These are phyloP conservation scores for Temnothorax ravouxi DNA, from an alignment of 2,888 invertebrate species.

Conservation along the genomic window DNA sequence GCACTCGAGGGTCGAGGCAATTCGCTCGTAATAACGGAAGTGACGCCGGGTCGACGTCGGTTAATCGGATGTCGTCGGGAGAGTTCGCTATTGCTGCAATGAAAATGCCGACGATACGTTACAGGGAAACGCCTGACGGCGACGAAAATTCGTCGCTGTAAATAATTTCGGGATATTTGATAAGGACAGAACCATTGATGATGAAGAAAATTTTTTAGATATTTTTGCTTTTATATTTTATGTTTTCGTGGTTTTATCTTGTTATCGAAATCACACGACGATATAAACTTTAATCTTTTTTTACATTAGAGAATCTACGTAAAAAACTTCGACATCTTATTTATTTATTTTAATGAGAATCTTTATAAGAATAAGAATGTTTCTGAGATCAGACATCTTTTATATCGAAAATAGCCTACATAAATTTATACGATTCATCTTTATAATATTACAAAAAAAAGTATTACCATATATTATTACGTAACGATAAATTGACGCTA, in stretches of 20 bases:
- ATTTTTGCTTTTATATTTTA: not conserved
- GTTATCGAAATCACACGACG: not conserved
- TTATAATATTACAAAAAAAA: not conserved
- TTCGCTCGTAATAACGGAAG: conserved; percentile 82
- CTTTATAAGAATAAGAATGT: not conserved
- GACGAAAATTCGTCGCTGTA: conserved; percentile 21
- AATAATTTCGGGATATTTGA: not conserved
- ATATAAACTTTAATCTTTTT: not conserved
- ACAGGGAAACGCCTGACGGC: conserved; percentile 13
- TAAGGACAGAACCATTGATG: not conserved
- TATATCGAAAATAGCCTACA: not conserved
- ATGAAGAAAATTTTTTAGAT: not conserved
- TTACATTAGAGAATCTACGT: not conserved
- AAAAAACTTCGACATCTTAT: not conserved
- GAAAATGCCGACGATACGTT: conserved; percentile 57
- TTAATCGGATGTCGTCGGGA: conserved; percentile 80
- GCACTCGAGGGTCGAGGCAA: conserved; percentile 69
- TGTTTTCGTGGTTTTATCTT: not conserved
- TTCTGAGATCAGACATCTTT: not conserved
- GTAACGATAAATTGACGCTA: not conserved
- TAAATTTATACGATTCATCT: not conserved
- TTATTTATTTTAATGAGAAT: not conserved
- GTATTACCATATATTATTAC: not conserved
- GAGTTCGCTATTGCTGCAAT: conserved; percentile 63
- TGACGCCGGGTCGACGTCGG: conserved; percentile 66